phyloP scores from a whole-genome alignment of 2,113 vertebrate genomes.

The Nannobrachium achirus region DNA sequence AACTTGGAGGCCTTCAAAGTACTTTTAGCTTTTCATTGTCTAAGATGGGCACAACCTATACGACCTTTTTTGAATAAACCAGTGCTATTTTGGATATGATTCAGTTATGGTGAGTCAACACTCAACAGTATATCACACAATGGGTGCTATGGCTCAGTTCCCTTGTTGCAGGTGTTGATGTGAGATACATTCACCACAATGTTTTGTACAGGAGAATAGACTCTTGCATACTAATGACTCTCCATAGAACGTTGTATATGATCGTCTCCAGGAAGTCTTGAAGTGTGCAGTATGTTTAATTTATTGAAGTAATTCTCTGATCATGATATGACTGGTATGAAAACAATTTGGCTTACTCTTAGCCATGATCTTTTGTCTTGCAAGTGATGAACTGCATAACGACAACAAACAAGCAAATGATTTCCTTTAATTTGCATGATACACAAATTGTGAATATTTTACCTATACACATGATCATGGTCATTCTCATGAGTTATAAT shows the following conservation, averaged over 20 bases:
- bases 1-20: slow-evolving; percentile 69
- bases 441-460: not conserved
- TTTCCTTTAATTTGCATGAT: slow-evolving; percentile 1
- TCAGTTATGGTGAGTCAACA: slow-evolving; percentile 11
- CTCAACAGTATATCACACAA: slow-evolving; percentile 4
- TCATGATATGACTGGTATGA: not conserved
- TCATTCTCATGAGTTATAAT: not conserved
- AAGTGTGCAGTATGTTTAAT: not conserved
- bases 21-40: slow-evolving; percentile 29
- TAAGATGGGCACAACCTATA: slow-evolving; percentile 27
- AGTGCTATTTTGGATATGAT: slow-evolving; percentile 28
- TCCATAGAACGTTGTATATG: not conserved
- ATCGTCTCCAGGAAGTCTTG: not conserved
- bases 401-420: not conserved
- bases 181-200: not conserved
- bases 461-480: not conserved
- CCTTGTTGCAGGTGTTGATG: not conserved
- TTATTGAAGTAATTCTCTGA: not conserved
- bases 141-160: not conserved
- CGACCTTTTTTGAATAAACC: slow-evolving; percentile 37
- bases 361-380: not conserved
- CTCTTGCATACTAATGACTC: not conserved
- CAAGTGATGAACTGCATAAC: not conserved
- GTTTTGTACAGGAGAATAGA: not conserved
- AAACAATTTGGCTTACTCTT: not conserved